Evolutionary conservation across 2,888 invertebrate genomes (phyloP), one percentile per base, ranked within the genome.

Genomic region (Plebejus argus): DNA sequence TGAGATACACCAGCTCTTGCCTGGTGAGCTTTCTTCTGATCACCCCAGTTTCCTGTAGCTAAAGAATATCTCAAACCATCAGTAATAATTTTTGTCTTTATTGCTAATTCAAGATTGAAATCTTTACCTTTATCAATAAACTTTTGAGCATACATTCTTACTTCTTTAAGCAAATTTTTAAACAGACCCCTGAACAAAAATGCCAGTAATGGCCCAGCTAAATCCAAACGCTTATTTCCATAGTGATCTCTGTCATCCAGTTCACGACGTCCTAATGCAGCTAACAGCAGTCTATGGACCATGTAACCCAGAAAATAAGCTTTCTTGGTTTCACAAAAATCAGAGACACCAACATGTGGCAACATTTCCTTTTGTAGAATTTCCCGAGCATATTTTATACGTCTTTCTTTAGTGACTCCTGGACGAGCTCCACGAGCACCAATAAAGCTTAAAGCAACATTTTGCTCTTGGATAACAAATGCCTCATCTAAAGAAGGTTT

Each of bases 1-100:
- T 99, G 98, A 75, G 98, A 98, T 39, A 99, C 99, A 75, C 99
- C 99, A 83, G 99, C 99, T 91, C 99, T 95, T 33, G 98, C 99
- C 93, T 99, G 99, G 96, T 99, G 99, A 78, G 99, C 99, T 89
- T 99, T 99, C 91, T 99, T 99, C 93, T 99, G 99, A 89, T 99
- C 99, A 75, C 99, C 99, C 99, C 99, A 99, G 91, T 99, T 99
- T 58, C 99, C 99, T 53, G 99, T 99, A 83, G 99, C 99, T 84
- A 99, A 95, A 0, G 99, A 99, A 88, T 99, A 99, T 83, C 99
- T 95, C 78, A 99, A 94, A 49, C 99, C 99, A 89, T 99, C 99
- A 0, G 99, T 99, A 80, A 99, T 99, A 78, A 99, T 98, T 88
- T 99, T 97, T 0, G 99, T 99, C 92, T 99, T 99, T 77, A 99